phyloP scores from a whole-genome alignment of 2,888 invertebrate genomes.

The Oxycera nigricornis region DNA sequence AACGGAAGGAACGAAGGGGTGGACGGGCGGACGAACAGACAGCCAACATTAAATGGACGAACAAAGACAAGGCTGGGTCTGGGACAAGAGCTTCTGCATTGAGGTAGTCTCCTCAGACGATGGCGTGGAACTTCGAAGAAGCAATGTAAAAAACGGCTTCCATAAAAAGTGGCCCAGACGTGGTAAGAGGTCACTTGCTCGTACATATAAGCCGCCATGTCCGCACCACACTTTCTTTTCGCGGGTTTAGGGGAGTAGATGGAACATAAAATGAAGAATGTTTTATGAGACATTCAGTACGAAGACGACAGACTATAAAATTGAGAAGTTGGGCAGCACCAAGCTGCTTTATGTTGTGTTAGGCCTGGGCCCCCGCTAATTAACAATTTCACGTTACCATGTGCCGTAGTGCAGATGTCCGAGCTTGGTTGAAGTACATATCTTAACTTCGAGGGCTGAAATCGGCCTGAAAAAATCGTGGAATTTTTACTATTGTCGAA shows the following conservation, averaged over 20 bases:
- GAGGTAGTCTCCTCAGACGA: constrained; percentile 6
- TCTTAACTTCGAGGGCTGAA: neutral
- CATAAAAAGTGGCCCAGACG: constrained; percentile 7
- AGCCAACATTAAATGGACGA: neutral
- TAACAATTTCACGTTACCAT: neutral
- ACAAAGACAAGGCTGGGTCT: constrained; percentile 6
- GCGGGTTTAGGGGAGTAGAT: neutral
- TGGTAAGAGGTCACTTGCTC: neutral
- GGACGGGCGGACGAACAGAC: neutral
- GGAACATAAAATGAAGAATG: neutral
- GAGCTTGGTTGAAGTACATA: neutral
- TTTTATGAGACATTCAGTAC: neutral
- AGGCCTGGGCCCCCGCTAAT: constrained; percentile 17
- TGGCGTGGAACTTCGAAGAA: neutral
- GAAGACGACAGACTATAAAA: neutral
- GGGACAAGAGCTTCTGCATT: neutral
- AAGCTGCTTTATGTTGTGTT: constrained; percentile 12
- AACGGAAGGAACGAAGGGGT: neutral
- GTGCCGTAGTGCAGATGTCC: neutral
- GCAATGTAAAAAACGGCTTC: neutral
- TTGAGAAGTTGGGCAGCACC: neutral
- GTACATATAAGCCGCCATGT: neutral
- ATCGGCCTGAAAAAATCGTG: neutral
- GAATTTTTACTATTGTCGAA: neutral
- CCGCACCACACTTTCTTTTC: neutral